Conservation (phyloP, 2,797 vertebrate genomes). For the Takifugu rubripes region DNA sequence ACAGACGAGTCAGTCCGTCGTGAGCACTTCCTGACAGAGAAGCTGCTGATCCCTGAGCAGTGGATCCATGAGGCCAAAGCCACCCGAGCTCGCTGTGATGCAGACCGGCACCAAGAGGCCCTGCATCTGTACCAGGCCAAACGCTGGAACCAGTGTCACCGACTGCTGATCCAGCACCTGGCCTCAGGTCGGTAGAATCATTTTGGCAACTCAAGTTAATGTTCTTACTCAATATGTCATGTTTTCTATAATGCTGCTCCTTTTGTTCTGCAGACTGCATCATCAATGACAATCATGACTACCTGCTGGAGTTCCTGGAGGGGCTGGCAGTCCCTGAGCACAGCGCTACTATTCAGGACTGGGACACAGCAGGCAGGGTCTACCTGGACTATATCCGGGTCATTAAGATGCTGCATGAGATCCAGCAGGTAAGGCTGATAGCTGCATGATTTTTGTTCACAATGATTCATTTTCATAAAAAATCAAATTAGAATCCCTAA, state of each 20-base stretch:
- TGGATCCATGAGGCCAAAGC: slow-evolving; percentile 95
- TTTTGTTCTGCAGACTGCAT: slow-evolving; percentile 81
- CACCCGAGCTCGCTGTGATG: slow-evolving; percentile 75
- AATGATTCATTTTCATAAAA: too few species aligned
- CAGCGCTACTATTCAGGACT: slow-evolving; percentile 87
- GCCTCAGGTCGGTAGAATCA: slow-evolving; percentile 76
- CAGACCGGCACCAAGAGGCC: slow-evolving; percentile 80
- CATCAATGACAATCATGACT: slow-evolving; percentile 91
- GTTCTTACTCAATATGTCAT: neutral
- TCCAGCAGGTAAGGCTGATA: slow-evolving; percentile 78
- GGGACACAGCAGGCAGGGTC: slow-evolving; percentile 87
- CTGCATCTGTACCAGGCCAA: slow-evolving; percentile 86
- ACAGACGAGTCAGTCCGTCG: slow-evolving; percentile 75
- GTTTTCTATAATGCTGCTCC: neutral
- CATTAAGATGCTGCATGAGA: slow-evolving; percentile 82
- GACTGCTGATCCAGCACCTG: slow-evolving; percentile 83
- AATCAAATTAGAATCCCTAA: too few species aligned
- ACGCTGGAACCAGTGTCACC: slow-evolving; percentile 91
- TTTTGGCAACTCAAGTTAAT: neutral
- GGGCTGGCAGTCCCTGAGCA: slow-evolving; percentile 83
- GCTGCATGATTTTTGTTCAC: neutral
- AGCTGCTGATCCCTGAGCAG: slow-evolving; percentile 79
- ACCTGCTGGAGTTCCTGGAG: slow-evolving; percentile 89
- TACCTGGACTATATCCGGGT: slow-evolving; percentile 91
- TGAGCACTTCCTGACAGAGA: slow-evolving; percentile 83